phyloP scores from a whole-genome alignment of 2,797 vertebrate species.

The Miichthys miiuy region DNA sequence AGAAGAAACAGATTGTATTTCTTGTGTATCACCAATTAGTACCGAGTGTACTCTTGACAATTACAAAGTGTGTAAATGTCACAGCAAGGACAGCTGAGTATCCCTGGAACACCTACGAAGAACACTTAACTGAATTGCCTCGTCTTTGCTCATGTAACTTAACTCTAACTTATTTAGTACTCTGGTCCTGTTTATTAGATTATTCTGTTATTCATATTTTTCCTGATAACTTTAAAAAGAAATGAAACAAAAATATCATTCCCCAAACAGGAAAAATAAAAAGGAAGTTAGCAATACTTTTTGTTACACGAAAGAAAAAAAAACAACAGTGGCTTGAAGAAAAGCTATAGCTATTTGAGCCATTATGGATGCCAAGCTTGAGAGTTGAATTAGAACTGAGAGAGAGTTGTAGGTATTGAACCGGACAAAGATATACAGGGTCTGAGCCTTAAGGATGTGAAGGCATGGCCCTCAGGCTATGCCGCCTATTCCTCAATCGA shows the following conservation, averaged over 20 bases:
- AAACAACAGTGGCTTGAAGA: constrained; percentile 12
- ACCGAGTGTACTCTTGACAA: constrained; percentile 53
- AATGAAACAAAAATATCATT: constrained; percentile 38
- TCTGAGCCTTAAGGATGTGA: constrained; percentile 59
- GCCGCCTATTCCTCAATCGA: constrained; percentile 60
- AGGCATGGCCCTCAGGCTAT: constrained; percentile 60
- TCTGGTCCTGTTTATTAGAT: constrained; percentile 34
- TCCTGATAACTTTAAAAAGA: constrained; percentile 28
- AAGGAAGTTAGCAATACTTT: constrained; percentile 6
- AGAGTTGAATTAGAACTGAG: constrained; percentile 49
- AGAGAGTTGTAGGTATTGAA: constrained; percentile 52
- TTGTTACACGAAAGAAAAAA: constrained; percentile 14
- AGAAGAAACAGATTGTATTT: constrained; percentile 64
- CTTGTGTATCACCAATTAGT: constrained; percentile 66
- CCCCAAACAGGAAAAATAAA: constrained; percentile 4
- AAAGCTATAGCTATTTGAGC: constrained; percentile 21
- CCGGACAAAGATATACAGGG: constrained; percentile 54
- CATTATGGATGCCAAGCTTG: constrained; percentile 27
- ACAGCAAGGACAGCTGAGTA: constrained; percentile 34
- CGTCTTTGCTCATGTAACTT: constrained; percentile 55
- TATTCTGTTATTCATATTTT: constrained; percentile 56
- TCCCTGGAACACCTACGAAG: constrained; percentile 72
- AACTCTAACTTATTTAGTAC: constrained; percentile 61
- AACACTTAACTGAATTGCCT: constrained; percentile 77
- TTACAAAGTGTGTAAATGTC: constrained; percentile 51